Percentiles rank a stretch among this genome's conserved stretches.
These are phyloP conservation scores for Lagorchestes hirsutus DNA, from an alignment of 2,797 vertebrate species.

Conservation along the genomic window DNA sequence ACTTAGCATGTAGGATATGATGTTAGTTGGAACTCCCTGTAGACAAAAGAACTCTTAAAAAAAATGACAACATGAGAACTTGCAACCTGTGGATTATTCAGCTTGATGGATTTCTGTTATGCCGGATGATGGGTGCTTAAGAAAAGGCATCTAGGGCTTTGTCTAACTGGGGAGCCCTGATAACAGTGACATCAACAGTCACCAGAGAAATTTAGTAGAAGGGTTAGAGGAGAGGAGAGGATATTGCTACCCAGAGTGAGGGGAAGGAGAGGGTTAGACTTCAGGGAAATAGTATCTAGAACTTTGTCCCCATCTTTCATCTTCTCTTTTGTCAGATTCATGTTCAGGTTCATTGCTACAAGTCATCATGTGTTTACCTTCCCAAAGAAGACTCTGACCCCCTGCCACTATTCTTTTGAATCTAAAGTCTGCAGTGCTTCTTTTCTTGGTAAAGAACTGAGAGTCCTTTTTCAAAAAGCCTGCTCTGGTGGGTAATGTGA, in stretches of 20 bases:
- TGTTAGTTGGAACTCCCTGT: not conserved
- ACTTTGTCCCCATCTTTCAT: not conserved
- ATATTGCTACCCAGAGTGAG: not conserved
- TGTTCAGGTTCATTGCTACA: not conserved
- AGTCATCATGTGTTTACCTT: constrained; percentile 2
- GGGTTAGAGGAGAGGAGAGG: not conserved
- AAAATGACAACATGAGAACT: not conserved
- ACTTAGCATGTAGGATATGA: not conserved
- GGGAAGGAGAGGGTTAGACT: not conserved
- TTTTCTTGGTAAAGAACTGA: not conserved
- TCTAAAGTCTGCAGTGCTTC: not conserved
- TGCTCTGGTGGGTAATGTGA: not conserved
- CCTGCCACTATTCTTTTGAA: not conserved
- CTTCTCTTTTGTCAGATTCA: rapidly evolving
- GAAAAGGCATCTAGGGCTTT: not conserved
- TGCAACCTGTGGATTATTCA: not conserved
- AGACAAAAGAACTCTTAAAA: not conserved
- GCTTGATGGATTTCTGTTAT: not conserved
- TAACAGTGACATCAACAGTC: not conserved
- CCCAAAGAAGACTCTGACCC: constrained; percentile 9
- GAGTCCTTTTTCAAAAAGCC: not conserved
- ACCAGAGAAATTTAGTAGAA: not conserved
- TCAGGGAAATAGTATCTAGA: not conserved
- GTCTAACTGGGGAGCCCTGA: not conserved
- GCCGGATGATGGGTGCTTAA: not conserved